Evolutionary conservation across 2,888 invertebrate species (phyloP), one percentile per base, ranked within the genome.

Genomic region (Cybosia mesomella): DNA sequence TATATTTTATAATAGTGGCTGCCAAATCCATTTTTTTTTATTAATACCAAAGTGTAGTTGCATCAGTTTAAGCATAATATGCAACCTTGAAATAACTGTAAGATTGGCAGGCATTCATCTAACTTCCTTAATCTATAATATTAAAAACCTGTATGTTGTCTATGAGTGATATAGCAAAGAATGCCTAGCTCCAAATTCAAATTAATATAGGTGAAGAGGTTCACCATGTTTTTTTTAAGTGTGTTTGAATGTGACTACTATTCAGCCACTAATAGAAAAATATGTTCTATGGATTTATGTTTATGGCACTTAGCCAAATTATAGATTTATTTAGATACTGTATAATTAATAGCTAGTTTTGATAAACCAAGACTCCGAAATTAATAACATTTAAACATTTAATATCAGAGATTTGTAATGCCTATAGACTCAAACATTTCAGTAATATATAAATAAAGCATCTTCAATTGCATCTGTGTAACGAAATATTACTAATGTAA

Each of bases 401-500:
- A 39, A 55, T 57, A 43, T n/a, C 3, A 21, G 21, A 28, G 54
- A 55, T 57, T 55, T 32, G 10, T 49, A n/a, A 32, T 49, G 21
- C 7, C 15, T 22, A 7, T 62, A 34, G 24, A 34, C 13, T 34
- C 34, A 18, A 18, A 28, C 21, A 68, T 36, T 64, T 39, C 28
- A 43, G 11, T 22, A 24, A 58, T 76, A 64, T 73, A 73, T 59
- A 68, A 66, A 79, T 81, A 79, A 71, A 73, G 57, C 22, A 13
- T 61, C 53, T 24, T 72, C 68, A 75, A 74, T 79, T 75, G 80
- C 71, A 77, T 73, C 73, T 64, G 57, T 73, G 76, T 74, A 84
- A 78, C 82, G 81, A 87, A 76, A 88, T 84, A 81, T 76, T 79
- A 61, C 74, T 82, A 83, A 83, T 88, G 89, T 86, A 85, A 87